Evolutionary conservation across 2,113 vertebrate genomes (phyloP), one percentile per base, ranked within the genome.

Genomic region (Neodontobutis hainanensis): DNA sequence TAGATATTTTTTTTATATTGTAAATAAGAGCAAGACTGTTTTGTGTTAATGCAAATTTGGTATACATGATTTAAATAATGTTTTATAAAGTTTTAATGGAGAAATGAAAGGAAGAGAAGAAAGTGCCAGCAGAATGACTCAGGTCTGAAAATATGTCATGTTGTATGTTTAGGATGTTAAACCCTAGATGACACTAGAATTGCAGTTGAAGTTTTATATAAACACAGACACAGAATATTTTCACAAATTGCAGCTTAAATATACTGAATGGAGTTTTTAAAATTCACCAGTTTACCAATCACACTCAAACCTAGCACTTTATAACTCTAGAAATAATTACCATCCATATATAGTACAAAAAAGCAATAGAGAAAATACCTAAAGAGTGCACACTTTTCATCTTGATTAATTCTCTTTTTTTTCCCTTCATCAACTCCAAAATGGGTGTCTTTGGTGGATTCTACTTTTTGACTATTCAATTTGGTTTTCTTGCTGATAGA

Each of bases 271-370:
- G 19, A 27, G 19, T 27, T 27, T 27, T 27, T 27, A 27, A 27
- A 27, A 27, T 27, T 27, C 19, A 27, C 19, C 5, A 40, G 68
- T 62, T 77, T 74, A 64, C 16, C 15, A 49, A 60, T 77, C 65
- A 75, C 62, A 70, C 4, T 61, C 35, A 35, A 69, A 59, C 34
- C 34, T 61, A 81, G 87, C 87, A 88, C 87, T 88, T 88, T 88
- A 88, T 74, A 11, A 69, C 43, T 61, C 42, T 5, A 27, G 49
- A 60, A 64, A 6, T 48, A 58, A 49, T 67, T 14, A 61, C 36
- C n/a, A 5, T 67, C 60, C 67, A 58, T 34, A 58, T 34, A 16
- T 36, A 71, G 34, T 16, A 8, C 50, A 61, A 62, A 15, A 27
- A 34, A 44, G 27, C 34, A 71, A 61, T 60, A 62, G 66, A 44